Evolutionary conservation across 2,797 vertebrate genomes (phyloP), one percentile per base, ranked within the genome.

Genomic region (Helostoma temminkii): DNA sequence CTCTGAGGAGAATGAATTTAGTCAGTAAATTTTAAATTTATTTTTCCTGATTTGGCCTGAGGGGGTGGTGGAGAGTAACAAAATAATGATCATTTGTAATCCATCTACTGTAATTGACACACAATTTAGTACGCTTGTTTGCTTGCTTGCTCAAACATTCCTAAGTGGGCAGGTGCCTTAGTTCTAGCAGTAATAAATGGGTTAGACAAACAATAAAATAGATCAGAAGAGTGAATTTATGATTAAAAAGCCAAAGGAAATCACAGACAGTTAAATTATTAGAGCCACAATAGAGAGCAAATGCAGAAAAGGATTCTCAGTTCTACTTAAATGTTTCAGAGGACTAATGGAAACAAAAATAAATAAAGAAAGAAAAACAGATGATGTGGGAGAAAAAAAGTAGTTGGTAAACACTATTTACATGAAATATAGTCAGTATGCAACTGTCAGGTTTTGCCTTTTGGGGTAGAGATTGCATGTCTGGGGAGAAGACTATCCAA

Each of bases 341-440:
- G 21, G 41, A 61, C 32, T 25, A 8, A 69, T 49, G n/a, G 28
- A 60, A 50, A 6, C 18, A 19, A 24, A 39, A 58, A 18, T 50
- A 47, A 62, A 53, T 15, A 3, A 32, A 37, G 10, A 14, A 37
- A 15, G 4, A 37, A 3, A 37, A 37, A 37, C 10, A 30, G 66
- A 69, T 36, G 47, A 43, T 16, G 3, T 42, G 7, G 19, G 37
- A 24, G 4, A 36, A 64, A 58, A 60, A 34, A 25, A 34, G 18
- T 34, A 10, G 10, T 61, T 12, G 0, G 53, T 64, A 71, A 81
- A 72, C 53, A 74, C 59, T 22, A 76, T 76, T 80, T 67, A 66
- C 54, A 66, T 83, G 68, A 84, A 71, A 86, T 75, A 79, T 69
- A 43, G 52, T 28, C 79, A 66, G 42, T 58, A 67, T 74, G 28